Evolutionary conservation across 2,888 invertebrate species (phyloP).

Genomic region (Brachyptera risi): DNA sequence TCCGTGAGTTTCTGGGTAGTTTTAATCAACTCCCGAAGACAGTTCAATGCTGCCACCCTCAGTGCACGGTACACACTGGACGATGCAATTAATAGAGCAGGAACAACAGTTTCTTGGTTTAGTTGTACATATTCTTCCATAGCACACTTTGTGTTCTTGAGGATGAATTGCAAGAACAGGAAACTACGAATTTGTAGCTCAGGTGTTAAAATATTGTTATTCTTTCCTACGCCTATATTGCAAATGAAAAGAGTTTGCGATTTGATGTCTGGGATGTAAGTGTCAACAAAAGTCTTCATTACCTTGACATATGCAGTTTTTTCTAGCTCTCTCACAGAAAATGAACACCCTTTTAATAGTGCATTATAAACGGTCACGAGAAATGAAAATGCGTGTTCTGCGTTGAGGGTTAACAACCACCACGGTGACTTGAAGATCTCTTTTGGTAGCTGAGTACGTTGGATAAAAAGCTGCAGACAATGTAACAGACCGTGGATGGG

Average conservation of each 20-base stretch:
- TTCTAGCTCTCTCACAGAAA: too few relatives aligned
- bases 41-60: slow-evolving; percentile 53
- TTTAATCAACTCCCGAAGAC: slow-evolving; percentile 47
- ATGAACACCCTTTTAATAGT: too few relatives aligned
- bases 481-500: too few relatives aligned
- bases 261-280: slow-evolving; percentile 46
- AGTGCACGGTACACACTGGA: slow-evolving; percentile 53
- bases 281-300: slow-evolving; percentile 41
- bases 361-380: too few relatives aligned
- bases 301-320: too few relatives aligned
- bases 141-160: too few relatives aligned
- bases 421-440: too few relatives aligned
- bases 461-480: too few relatives aligned
- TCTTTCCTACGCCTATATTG: slow-evolving; percentile 52
- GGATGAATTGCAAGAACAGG: slow-evolving; percentile 39
- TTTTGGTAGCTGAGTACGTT: too few relatives aligned
- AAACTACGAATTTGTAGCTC: slow-evolving; percentile 47
- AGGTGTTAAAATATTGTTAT: neutral
- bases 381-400: too few relatives aligned
- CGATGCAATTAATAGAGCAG: slow-evolving; percentile 54
- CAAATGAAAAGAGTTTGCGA: slow-evolving; percentile 55
- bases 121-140: too few relatives aligned
- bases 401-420: too few relatives aligned
- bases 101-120: slow-evolving; percentile 43
- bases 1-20: neutral